Evolutionary conservation across 2,113 vertebrate genomes (phyloP).

Genomic region (Centrocercus urophasianus): DNA sequence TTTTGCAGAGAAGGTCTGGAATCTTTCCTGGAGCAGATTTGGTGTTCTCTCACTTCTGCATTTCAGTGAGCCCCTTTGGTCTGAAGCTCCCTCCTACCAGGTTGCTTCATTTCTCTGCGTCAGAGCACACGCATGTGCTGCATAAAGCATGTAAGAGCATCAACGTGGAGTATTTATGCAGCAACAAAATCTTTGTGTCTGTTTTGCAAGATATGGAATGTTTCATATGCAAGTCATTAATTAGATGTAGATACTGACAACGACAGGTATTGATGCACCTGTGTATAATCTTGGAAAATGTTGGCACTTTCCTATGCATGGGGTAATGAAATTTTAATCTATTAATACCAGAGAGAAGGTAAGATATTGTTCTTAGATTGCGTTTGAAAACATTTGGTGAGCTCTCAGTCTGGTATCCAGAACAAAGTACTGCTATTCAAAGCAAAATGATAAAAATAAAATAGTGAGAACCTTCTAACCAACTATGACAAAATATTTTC

Average conservation of each 20-base stretch:
- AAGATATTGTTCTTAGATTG: not conserved
- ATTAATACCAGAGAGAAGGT: not conserved
- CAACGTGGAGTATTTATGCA: not conserved
- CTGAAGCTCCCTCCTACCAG: not conserved
- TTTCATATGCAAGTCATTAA: not conserved
- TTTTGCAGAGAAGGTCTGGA: conserved; percentile 8
- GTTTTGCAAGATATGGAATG: not conserved
- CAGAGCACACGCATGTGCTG: not conserved
- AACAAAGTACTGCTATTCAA: not conserved
- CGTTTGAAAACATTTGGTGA: not conserved
- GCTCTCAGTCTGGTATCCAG: not conserved
- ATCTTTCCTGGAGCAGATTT: conserved; percentile 4
- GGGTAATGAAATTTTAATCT: not conserved
- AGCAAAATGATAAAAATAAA: not conserved
- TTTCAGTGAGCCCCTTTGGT: not conserved
- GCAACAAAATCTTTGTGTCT: not conserved
- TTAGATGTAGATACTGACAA: not conserved
- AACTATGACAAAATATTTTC: not conserved
- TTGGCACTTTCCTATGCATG: not conserved
- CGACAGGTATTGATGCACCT: not conserved
- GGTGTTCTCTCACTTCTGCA: conserved; percentile 23
- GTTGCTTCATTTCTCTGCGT: not conserved
- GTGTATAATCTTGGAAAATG: not conserved
- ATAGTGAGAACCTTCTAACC: not conserved
- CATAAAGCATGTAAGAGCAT: not conserved